A percentile compares a stretch with the other conserved stretches of the same genome.
Conservation (phyloP, 2,797 vertebrate species). For the Anguilla marmorata region DNA sequence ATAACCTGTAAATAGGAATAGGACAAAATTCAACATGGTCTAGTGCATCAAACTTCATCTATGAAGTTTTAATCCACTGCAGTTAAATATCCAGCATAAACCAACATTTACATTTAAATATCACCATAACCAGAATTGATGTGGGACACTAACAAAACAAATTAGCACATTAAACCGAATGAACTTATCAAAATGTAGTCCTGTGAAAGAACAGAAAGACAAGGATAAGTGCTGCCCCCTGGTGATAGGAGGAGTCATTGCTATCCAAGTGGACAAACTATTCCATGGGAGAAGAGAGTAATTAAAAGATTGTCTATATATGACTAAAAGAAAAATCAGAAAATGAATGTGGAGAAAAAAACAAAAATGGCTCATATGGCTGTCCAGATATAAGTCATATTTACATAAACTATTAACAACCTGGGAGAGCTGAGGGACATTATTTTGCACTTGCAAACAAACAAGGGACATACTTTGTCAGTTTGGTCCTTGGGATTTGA, state of each 20-base stretch:
- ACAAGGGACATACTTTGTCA: background rate
- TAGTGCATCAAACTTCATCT: too few species aligned
- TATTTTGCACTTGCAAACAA: background rate
- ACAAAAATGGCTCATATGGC: background rate
- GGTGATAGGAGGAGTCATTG: background rate
- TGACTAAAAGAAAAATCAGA: background rate
- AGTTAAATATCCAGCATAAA: background rate
- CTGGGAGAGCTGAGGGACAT: background rate
- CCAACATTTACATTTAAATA: background rate
- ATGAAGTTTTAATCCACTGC: background rate
- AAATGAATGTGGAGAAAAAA: background rate
- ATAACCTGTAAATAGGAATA: background rate
- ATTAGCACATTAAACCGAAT: background rate
- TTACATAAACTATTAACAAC: background rate
- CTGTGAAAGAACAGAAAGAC: too few species aligned
- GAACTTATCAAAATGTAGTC: background rate
- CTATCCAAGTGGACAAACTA: conserved; percentile 7
- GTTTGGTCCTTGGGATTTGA: background rate
- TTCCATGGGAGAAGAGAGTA: background rate
- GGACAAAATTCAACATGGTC: too few species aligned
- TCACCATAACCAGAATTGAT: background rate
- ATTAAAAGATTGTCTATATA: background rate
- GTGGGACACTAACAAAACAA: background rate
- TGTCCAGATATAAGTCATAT: background rate
- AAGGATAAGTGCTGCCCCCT: conserved; percentile 26